Percentiles rank a stretch among this genome's conserved stretches.
phyloP scores from a whole-genome alignment of 2,797 vertebrate species.

The Podargus strigoides region DNA sequence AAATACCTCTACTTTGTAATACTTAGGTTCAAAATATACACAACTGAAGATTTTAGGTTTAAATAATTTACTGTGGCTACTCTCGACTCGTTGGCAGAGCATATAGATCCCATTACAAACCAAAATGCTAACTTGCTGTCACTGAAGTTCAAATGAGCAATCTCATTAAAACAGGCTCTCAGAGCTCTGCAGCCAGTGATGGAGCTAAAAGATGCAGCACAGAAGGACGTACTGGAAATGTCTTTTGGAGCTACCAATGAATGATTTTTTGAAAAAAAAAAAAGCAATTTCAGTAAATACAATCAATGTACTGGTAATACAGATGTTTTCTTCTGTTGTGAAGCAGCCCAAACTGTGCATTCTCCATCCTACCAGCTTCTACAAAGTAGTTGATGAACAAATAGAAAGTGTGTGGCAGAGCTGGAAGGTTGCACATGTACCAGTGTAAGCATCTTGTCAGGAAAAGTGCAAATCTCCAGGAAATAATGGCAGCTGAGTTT shows the following conservation, averaged over 20 bases:
- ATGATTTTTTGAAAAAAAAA: constrained; percentile 78
- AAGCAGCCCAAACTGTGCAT: constrained; percentile 61
- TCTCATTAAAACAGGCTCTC: neutral
- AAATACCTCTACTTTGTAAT: neutral
- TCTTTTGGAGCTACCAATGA: constrained; percentile 69
- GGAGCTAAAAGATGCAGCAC: constrained; percentile 52
- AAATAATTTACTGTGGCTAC: neutral
- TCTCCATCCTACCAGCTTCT: constrained; percentile 72
- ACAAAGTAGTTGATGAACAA: constrained; percentile 67
- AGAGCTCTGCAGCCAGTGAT: constrained; percentile 30
- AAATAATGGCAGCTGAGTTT: neutral
- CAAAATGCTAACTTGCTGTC: neutral
- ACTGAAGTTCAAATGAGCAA: neutral
- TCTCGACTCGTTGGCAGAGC: neutral
- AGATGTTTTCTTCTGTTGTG: constrained; percentile 69
- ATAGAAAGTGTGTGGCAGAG: constrained; percentile 24
- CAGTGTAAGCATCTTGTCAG: neutral
- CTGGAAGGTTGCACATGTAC: neutral
- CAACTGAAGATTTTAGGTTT: neutral
- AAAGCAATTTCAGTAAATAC: constrained; percentile 80
- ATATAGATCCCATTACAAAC: neutral
- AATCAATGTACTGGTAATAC: constrained; percentile 67
- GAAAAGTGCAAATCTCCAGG: neutral
- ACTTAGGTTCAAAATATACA: neutral
- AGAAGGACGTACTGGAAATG: constrained; percentile 64